phyloP scores from a whole-genome alignment of 2,797 vertebrate genomes.

The Sebastes goodei region DNA sequence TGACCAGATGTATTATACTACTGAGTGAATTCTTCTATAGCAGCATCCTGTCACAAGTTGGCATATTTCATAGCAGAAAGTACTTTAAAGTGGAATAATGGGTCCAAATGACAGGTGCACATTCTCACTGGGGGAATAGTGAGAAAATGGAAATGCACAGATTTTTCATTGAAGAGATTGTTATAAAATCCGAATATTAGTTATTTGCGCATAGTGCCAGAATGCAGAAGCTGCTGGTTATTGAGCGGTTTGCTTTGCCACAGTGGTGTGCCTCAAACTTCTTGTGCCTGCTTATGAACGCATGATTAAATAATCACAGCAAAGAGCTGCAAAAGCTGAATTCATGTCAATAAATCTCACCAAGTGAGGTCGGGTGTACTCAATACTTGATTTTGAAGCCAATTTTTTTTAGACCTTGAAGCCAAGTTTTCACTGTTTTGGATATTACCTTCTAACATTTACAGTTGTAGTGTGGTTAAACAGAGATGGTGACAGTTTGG shows the following conservation, averaged over 20 bases:
- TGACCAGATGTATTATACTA: background rate
- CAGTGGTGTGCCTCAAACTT: slow-evolving; percentile 7
- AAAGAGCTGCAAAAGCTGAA: slow-evolving; percentile 8
- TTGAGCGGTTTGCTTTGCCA: slow-evolving; percentile 45
- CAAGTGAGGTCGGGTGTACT: background rate
- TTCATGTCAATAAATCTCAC: background rate
- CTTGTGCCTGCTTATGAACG: background rate
- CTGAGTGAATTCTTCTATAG: background rate
- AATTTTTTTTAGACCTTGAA: background rate
- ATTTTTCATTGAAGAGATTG: slow-evolving; percentile 5
- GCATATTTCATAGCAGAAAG: slow-evolving; percentile 1
- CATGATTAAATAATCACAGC: slow-evolving; percentile 28
- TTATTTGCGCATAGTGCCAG: slow-evolving; percentile 39
- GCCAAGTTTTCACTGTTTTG: background rate
- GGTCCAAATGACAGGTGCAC: background rate
- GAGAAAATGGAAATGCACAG: background rate
- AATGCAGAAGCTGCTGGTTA: slow-evolving; percentile 18
- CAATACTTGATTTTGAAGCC: background rate
- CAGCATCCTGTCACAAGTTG: background rate
- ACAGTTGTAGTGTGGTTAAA: background rate
- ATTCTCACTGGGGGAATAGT: background rate
- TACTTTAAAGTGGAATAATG: background rate
- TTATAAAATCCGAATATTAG: slow-evolving; percentile 19
- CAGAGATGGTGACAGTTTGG: background rate
- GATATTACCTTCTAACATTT: background rate